Evolutionary conservation across 2,797 vertebrate species (phyloP).

Genomic region (Rhadinocentrus ornatus): DNA sequence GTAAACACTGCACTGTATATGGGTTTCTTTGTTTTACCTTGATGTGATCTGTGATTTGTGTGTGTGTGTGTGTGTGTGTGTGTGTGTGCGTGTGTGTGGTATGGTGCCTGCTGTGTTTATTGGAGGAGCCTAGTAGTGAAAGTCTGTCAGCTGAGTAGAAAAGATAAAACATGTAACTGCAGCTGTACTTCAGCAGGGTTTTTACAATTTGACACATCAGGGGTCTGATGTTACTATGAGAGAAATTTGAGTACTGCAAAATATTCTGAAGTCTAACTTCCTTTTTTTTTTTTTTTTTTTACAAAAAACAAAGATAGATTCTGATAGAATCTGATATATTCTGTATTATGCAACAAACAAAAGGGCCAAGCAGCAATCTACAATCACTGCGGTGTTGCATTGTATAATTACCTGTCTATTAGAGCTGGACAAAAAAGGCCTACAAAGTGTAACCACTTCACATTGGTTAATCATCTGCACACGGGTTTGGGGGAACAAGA

Average conservation of each 20-base stretch:
- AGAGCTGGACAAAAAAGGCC: slow-evolving; percentile 29
- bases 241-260: neutral
- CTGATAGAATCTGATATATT: slow-evolving; percentile 37
- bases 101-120: slow-evolving; percentile 54
- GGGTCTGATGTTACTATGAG: slow-evolving; percentile 26
- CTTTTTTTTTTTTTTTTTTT: neutral
- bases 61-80: slow-evolving; percentile 5
- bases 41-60: slow-evolving; percentile 47
- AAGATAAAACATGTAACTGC: slow-evolving; percentile 22
- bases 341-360: slow-evolving; percentile 69
- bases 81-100: slow-evolving; percentile 17
- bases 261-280: slow-evolving; percentile 2
- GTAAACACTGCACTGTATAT: slow-evolving; percentile 59
- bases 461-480: slow-evolving; percentile 34
- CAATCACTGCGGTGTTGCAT: slow-evolving; percentile 34
- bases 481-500: neutral
- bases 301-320: neutral
- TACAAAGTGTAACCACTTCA: slow-evolving; percentile 11
- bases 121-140: slow-evolving; percentile 28
- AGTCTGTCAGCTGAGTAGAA: slow-evolving; percentile 18
- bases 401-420: slow-evolving; percentile 32
- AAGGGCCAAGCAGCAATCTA: slow-evolving; percentile 60
- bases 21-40: slow-evolving; percentile 52
- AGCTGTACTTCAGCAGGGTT: slow-evolving; percentile 13
- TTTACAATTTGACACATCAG: slow-evolving; percentile 20